Evolutionary conservation across 2,888 invertebrate genomes (phyloP).

Genomic region (Hemaris fuciformis): DNA sequence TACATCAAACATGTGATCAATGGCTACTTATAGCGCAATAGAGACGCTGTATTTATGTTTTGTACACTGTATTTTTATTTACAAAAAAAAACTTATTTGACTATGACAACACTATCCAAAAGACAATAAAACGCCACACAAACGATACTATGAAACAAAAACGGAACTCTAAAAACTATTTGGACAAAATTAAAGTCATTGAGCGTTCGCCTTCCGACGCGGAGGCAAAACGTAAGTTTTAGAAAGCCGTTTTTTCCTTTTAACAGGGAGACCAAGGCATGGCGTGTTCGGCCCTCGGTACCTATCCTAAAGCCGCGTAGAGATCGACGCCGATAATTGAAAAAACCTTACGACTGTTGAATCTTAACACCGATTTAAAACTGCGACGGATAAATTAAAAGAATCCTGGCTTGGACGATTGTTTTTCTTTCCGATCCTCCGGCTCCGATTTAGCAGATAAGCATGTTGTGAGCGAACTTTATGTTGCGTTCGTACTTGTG

Average conservation of each 20-base stretch:
- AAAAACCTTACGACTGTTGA: slow-evolving; percentile 72
- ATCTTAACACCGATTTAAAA: slow-evolving; percentile 79
- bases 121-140: too few relatives aligned
- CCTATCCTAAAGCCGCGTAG: slow-evolving; percentile 67
- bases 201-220: slow-evolving; percentile 30
- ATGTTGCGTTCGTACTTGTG: slow-evolving; percentile 61
- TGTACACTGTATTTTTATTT: too few relatives aligned
- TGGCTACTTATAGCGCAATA: too few relatives aligned
- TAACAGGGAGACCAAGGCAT: slow-evolving; percentile 33
- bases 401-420: slow-evolving; percentile 62
- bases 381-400: slow-evolving; percentile 77
- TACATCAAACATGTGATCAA: too few relatives aligned
- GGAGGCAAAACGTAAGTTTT: slow-evolving; percentile 41
- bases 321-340: slow-evolving; percentile 74
- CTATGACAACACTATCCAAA: too few relatives aligned
- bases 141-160: slow-evolving; percentile 6
- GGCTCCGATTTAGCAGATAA: slow-evolving; percentile 66
- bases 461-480: slow-evolving; percentile 69
- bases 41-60: too few relatives aligned
- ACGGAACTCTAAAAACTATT: slow-evolving; percentile 19
- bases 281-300: slow-evolving; percentile 60
- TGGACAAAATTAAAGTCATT: slow-evolving; percentile 38
- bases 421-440: slow-evolving; percentile 65
- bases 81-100: too few relatives aligned
- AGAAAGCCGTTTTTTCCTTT: slow-evolving; percentile 29